phyloP scores from a whole-genome alignment of 35 echinoderm and acorn worm species.

The Anneissia japonica region DNA sequence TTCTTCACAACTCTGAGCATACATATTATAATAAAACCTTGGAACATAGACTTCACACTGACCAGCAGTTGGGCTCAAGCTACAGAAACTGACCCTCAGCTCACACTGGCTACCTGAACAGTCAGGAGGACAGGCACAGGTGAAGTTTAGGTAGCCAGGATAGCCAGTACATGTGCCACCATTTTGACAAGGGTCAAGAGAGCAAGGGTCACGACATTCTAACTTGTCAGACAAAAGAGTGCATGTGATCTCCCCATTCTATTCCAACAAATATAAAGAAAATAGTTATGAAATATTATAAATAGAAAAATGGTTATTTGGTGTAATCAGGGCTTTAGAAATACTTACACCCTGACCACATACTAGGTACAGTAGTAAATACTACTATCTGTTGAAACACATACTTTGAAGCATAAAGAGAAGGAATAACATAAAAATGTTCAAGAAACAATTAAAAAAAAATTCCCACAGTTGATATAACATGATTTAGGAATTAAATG shows the following conservation, averaged over 20 bases:
- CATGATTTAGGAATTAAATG: not conserved
- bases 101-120: conserved; percentile 61
- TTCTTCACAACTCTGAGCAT: conserved; percentile 56
- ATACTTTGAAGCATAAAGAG: not conserved
- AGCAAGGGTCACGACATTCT: conserved; percentile 67
- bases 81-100: conserved; percentile 76
- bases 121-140: conserved; percentile 66
- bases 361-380: not conserved
- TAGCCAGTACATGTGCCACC: conserved; percentile 61
- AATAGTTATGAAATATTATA: not conserved
- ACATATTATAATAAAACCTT: conserved; percentile 63
- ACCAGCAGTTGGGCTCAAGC: conserved; percentile 25
- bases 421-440: not conserved
- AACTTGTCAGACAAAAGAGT: conserved; percentile 26
- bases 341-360: too few relatives aligned
- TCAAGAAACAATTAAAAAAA: not conserved
- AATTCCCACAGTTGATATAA: too few relatives aligned
- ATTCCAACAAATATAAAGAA: not conserved
- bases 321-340: too few relatives aligned
- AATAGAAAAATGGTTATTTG: not conserved
- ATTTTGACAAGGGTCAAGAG: conserved; percentile 61
- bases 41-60: conserved; percentile 43
- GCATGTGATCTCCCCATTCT: conserved; percentile 39
- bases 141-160: conserved; percentile 58
- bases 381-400: not conserved